Conservation (phyloP, 2,888 invertebrate genomes). For the Brenthis ino region DNA sequence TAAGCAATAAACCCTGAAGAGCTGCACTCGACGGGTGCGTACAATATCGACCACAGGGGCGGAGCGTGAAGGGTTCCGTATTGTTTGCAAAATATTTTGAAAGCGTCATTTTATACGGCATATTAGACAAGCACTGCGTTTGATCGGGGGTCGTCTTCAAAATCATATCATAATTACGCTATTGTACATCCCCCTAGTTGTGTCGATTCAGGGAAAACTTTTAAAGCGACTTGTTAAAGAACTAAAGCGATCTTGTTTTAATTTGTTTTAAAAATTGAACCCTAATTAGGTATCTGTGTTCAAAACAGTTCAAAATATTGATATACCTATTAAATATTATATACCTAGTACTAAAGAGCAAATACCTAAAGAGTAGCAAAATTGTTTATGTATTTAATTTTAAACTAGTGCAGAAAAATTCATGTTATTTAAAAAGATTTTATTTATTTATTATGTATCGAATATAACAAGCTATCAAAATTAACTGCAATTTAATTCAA, state of each 20-base stretch:
- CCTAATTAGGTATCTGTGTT: not conserved
- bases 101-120: slow-evolving; percentile 79
- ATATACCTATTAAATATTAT: no score
- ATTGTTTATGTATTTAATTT: no score
- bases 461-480: no score
- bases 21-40: slow-evolving; percentile 64
- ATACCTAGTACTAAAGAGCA: no score
- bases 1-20: slow-evolving; percentile 46
- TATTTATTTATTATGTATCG: no score
- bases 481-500: no score
- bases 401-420: no score
- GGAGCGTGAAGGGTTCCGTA: slow-evolving; percentile 62
- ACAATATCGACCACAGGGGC: slow-evolving; percentile 60
- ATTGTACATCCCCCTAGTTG: slow-evolving; percentile 56
- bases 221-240: slow-evolving; percentile 12
- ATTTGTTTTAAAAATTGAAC: not conserved
- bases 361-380: no score
- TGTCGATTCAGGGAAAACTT: slow-evolving; percentile 9
- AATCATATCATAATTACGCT: slow-evolving; percentile 75
- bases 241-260: not conserved
- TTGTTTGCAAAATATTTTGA: slow-evolving; percentile 83
- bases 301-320: no score
- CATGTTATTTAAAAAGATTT: no score
- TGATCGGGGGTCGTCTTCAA: slow-evolving; percentile 76
- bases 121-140: slow-evolving; percentile 75